Evolutionary conservation across 2,113 vertebrate genomes (phyloP).

Genomic region (Aldabrachelys gigantea): DNA sequence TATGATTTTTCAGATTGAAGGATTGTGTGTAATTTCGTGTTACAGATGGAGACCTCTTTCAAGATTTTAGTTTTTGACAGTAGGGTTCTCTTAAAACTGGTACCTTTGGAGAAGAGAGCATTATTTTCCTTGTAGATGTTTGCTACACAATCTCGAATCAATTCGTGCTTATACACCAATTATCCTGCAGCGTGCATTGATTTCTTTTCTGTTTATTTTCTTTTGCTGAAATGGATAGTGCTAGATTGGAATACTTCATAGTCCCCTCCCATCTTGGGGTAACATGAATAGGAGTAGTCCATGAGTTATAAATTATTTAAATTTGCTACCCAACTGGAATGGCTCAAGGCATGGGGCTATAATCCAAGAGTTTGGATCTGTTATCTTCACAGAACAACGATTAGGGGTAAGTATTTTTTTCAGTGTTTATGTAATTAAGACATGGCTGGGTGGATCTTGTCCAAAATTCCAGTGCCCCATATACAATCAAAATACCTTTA

Average conservation of each 20-base stretch:
- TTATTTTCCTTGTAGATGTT: background rate
- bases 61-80: background rate
- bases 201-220: background rate
- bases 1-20: background rate
- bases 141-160: background rate
- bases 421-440: background rate
- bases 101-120: background rate
- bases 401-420: background rate
- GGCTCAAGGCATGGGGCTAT: background rate
- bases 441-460: background rate
- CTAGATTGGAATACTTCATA: background rate
- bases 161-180: background rate
- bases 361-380: background rate
- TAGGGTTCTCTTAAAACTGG: background rate
- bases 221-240: background rate
- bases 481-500: background rate
- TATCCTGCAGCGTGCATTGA: fast-evolving
- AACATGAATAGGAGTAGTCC: background rate
- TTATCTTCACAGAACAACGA: background rate
- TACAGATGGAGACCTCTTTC: background rate
- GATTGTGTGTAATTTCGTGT: background rate
- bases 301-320: background rate
- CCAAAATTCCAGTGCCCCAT: background rate
- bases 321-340: background rate
- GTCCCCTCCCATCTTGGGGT: background rate